Evolutionary conservation across 2,113 vertebrate species (phyloP).

Genomic region (Cathartes aura): DNA sequence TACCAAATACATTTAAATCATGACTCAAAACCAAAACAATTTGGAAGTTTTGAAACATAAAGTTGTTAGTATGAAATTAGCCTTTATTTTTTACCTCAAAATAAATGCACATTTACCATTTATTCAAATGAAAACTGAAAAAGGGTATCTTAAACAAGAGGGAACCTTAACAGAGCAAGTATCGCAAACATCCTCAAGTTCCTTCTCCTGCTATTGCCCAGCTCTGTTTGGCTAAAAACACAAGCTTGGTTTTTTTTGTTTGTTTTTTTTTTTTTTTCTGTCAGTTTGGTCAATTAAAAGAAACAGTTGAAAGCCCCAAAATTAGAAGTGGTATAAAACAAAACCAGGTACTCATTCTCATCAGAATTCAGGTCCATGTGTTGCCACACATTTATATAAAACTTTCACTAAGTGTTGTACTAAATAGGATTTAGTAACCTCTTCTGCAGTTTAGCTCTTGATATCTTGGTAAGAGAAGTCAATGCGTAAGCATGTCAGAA

Average conservation of each 20-base stretch:
- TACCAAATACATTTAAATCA: conserved; percentile 9
- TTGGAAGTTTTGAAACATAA: conserved; percentile 57
- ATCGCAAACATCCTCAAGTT: not conserved
- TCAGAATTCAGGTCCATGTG: conserved; percentile 29
- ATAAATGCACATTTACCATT: conserved; percentile 77
- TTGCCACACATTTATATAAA: conserved; percentile 45
- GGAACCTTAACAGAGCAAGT: conserved; percentile 18
- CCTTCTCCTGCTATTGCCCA: not conserved
- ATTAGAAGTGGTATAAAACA: conserved; percentile 27
- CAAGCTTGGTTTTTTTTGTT: not conserved
- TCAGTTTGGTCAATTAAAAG: conserved; percentile 42
- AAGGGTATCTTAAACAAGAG: conserved; percentile 25
- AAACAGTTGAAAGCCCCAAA: not conserved
- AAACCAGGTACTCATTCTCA: conserved; percentile 33
- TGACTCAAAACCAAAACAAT: conserved; percentile 10
- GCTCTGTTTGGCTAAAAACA: conserved; percentile 28
- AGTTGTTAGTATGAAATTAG: conserved; percentile 80
- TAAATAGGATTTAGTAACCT: conserved; percentile 52
- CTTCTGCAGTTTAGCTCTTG: conserved; percentile 30
- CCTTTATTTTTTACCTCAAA: conserved; percentile 83
- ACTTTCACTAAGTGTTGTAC: conserved; percentile 49
- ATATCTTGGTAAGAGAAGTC: conserved; percentile 25
- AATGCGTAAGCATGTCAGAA: conserved; percentile 1
- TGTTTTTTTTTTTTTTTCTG: not conserved
- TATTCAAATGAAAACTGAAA: conserved; percentile 68